A percentile compares a stretch with the other conserved stretches of the same genome.
Evolutionary conservation across 2,797 vertebrate species (phyloP).

Genomic region (Myotis daubentonii): DNA sequence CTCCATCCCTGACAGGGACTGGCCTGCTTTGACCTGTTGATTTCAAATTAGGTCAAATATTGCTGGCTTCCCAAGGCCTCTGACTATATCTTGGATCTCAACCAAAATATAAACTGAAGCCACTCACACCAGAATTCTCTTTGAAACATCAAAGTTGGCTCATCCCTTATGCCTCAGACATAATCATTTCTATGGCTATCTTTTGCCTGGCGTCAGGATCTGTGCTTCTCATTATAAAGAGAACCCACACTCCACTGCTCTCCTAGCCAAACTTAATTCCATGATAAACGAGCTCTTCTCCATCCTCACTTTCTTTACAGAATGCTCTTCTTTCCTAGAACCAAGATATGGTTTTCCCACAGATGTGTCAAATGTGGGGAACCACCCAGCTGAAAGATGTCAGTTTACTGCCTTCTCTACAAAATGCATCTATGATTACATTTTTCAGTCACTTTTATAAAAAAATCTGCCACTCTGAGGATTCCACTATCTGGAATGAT

Average conservation of each 20-base stretch:
- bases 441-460: not conserved
- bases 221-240: not conserved
- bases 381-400: not conserved
- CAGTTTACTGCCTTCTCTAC: not conserved
- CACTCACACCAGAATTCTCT: not conserved
- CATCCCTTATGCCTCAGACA: not conserved
- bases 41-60: constrained; percentile 26
- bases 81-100: not conserved
- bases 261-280: not conserved
- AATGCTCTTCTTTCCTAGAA: not conserved
- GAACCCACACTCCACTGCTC: not conserved
- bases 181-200: not conserved
- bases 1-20: not conserved
- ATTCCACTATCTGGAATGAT: not conserved
- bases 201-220: not conserved
- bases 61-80: not conserved
- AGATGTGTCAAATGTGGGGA: not conserved
- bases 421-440: not conserved
- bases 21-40: not conserved
- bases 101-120: not conserved
- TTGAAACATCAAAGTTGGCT: not conserved
- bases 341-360: not conserved
- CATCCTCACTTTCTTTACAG: not conserved
- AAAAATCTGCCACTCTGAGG: not conserved
- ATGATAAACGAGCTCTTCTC: not conserved